phyloP scores from a whole-genome alignment of 2,113 vertebrate species.

The Neotoma lepida region DNA sequence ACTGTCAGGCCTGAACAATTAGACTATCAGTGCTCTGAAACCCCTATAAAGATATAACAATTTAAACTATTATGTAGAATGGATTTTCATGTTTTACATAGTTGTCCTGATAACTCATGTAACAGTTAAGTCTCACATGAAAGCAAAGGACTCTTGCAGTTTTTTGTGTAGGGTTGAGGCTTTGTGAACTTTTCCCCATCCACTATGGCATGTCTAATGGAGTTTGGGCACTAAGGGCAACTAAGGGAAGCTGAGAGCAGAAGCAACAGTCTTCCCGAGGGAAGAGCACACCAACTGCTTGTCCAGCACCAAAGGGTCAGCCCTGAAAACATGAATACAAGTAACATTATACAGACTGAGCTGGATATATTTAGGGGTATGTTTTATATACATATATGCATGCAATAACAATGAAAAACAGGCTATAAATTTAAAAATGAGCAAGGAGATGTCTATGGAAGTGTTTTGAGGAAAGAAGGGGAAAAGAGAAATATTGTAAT shows the following conservation, averaged over 20 bases:
- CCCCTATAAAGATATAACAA: conserved; percentile 5
- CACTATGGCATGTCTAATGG: not conserved
- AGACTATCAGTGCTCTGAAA: conserved; percentile 69
- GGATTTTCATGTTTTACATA: not conserved
- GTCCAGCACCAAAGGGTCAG: not conserved
- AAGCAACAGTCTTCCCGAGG: not conserved
- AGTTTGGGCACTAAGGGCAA: not conserved
- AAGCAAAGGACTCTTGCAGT: not conserved
- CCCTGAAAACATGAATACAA: not conserved
- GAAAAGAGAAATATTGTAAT: not conserved
- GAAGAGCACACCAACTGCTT: not conserved
- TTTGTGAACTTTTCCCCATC: not conserved
- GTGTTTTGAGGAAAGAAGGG: not conserved
- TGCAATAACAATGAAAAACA: not conserved
- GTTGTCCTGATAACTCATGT: conserved; percentile 6
- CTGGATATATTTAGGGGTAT: not conserved
- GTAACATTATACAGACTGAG: not conserved
- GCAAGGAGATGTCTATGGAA: not conserved
- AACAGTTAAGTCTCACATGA: not conserved
- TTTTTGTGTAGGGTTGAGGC: not conserved
- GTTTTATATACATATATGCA: not conserved
- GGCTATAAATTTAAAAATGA: not conserved
- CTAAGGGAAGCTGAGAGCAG: not conserved
- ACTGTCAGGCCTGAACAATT: conserved; percentile 61
- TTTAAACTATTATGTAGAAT: conserved; percentile 36